Conservation (phyloP, 2,888 invertebrate genomes). For the Anoplius nigerrimus region DNA sequence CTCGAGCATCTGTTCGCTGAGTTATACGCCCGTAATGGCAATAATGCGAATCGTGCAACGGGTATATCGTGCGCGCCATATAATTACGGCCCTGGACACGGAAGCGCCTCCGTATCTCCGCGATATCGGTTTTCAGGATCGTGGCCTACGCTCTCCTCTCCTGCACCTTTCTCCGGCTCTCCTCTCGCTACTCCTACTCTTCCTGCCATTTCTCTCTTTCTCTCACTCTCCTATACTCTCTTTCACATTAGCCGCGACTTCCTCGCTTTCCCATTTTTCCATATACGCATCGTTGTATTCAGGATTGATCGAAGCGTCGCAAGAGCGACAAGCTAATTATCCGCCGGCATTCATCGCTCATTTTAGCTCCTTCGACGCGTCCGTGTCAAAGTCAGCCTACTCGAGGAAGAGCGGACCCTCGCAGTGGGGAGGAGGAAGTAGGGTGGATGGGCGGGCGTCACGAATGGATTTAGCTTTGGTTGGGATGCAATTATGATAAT, state of each 20-base stretch:
- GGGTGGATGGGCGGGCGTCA: neutral
- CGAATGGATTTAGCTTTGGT: neutral
- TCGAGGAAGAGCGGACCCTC: too few relatives aligned
- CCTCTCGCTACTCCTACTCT: neutral
- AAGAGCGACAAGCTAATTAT: too few relatives aligned
- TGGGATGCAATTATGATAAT: too few relatives aligned
- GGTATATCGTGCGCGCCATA: slow-evolving; percentile 39
- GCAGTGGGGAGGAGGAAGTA: neutral
- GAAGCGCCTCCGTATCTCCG: slow-evolving; percentile 51
- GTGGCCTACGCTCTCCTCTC: slow-evolving; percentile 32
- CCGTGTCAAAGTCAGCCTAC: too few relatives aligned
- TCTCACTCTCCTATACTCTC: too few relatives aligned
- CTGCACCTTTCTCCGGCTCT: slow-evolving; percentile 5
- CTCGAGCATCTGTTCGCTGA: slow-evolving; percentile 36
- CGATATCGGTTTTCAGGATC: slow-evolving; percentile 56
- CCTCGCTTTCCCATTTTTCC: slow-evolving; percentile 21
- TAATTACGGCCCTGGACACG: slow-evolving; percentile 56
- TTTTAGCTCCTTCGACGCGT: too few relatives aligned
- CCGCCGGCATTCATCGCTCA: too few relatives aligned
- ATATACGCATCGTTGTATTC: slow-evolving; percentile 31
- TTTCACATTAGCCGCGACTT: neutral
- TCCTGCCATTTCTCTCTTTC: neutral
- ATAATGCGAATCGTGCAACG: slow-evolving; percentile 48
- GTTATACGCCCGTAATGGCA: slow-evolving; percentile 40
- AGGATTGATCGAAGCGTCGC: too few relatives aligned